phyloP scores from a whole-genome alignment of 2,888 invertebrate species.

The Lasius fuliginosus region DNA sequence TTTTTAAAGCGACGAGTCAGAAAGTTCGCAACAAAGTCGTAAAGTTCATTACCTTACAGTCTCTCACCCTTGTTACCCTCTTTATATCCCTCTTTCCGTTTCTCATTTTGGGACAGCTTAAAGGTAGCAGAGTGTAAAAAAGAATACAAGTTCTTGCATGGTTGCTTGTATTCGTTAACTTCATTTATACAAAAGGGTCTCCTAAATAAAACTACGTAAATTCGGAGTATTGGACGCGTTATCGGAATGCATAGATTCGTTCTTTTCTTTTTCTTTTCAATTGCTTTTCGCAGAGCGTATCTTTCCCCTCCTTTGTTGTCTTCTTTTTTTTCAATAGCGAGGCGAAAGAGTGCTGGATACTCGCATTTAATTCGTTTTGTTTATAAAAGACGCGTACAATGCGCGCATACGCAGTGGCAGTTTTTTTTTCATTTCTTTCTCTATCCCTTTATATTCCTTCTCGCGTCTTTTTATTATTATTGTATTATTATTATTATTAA shows the following conservation, averaged over 20 bases:
- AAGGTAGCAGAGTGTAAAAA: conserved; percentile 79
- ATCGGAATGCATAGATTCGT: conserved; percentile 81
- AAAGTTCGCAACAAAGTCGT: conserved; percentile 76
- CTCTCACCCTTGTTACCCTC: conserved; percentile 41
- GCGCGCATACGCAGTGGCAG: conserved; percentile 75
- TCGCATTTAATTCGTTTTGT: conserved; percentile 66
- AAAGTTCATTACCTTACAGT: conserved; percentile 73
- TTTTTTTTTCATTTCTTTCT: conserved; percentile 58
- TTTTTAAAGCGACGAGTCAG: conserved; percentile 79
- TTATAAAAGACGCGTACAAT: conserved; percentile 66
- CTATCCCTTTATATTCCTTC: conserved; percentile 21
- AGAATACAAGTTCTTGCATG: conserved; percentile 78
- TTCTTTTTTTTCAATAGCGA: conserved; percentile 73
- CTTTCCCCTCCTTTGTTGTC: conserved; percentile 40
- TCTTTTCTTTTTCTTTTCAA: conserved; percentile 35
- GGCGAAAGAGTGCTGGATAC: conserved; percentile 81
- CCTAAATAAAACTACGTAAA: conserved; percentile 79
- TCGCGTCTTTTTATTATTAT: conserved; percentile 20
- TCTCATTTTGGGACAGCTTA: conserved; percentile 18
- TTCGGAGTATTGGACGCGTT: conserved; percentile 84
- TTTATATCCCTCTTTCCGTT: neutral
- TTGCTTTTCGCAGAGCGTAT: conserved; percentile 16
- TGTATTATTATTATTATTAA: conserved; percentile 42
- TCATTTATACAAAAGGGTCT: conserved; percentile 74
- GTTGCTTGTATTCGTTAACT: conserved; percentile 66